Evolutionary conservation across 2,888 invertebrate genomes (phyloP).

Genomic region (Drosophila merina): DNA sequence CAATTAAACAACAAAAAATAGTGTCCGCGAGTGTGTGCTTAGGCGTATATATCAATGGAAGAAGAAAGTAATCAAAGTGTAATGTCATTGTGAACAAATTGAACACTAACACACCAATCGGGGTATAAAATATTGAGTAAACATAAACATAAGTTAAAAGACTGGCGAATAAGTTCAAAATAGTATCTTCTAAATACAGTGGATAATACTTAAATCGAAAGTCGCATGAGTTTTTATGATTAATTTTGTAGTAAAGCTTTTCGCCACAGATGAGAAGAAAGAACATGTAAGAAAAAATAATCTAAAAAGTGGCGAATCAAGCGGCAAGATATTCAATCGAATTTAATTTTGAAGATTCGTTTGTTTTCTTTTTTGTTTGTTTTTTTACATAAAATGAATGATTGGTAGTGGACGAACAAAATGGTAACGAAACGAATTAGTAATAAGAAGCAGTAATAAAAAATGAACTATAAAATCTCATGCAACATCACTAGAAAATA

Average conservation of each 20-base stretch:
- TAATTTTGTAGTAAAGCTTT: constrained; percentile 83
- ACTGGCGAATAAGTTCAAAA: constrained; percentile 21
- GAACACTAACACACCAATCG: constrained; percentile 54
- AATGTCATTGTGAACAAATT: constrained; percentile 30
- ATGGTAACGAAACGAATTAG: constrained; percentile 69
- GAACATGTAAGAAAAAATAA: constrained; percentile 31
- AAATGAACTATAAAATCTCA: constrained; percentile 84
- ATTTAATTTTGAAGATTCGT: constrained; percentile 14
- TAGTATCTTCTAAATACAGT: constrained; percentile 55
- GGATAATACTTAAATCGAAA: constrained; percentile 76
- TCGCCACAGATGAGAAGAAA: constrained; percentile 49
- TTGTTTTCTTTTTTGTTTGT: constrained; percentile 29
- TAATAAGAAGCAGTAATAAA: constrained; percentile 82
- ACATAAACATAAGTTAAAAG: constrained; percentile 57
- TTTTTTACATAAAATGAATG: constrained; percentile 35
- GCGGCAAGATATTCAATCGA: constrained; percentile 44
- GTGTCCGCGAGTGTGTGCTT: constrained; percentile 30
- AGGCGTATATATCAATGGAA: constrained; percentile 9
- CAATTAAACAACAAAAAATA: constrained; percentile 70
- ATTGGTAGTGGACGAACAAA: constrained; percentile 25
- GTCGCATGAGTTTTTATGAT: constrained; percentile 84
- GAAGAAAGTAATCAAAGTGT: constrained; percentile 27
- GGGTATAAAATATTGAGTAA: constrained; percentile 44
- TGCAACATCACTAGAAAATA: constrained; percentile 82
- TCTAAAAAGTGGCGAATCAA: constrained; percentile 54